Evolutionary conservation across 2,797 vertebrate species (phyloP).

Genomic region (Neopelma chrysocephalum): DNA sequence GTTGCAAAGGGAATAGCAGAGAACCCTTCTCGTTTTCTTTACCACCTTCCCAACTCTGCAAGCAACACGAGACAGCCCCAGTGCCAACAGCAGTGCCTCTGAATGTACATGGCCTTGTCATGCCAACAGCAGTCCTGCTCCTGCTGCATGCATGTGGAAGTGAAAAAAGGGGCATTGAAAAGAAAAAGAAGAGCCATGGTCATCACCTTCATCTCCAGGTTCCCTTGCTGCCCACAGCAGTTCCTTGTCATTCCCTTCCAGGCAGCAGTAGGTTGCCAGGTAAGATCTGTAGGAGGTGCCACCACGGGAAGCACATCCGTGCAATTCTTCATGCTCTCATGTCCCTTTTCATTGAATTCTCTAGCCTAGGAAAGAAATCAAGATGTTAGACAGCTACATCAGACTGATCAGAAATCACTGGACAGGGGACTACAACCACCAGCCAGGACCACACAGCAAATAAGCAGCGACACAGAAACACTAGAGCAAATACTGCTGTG

Average conservation of each 20-base stretch:
- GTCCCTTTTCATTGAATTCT: neutral
- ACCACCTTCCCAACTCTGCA: neutral
- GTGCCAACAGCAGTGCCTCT: neutral
- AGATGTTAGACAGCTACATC: neutral
- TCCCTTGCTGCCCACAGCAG: neutral
- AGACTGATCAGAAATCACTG: neutral
- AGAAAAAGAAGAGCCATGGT: neutral
- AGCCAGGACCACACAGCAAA: neutral
- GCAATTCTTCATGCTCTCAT: conserved; percentile 30
- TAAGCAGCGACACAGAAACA: neutral
- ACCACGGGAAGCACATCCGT: accelerated
- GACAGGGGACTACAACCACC: neutral
- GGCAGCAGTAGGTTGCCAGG: neutral
- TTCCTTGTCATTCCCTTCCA: neutral
- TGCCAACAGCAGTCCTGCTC: accelerated
- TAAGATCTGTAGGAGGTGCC: neutral
- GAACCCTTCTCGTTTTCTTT: neutral
- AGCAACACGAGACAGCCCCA: accelerated
- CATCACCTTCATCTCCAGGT: conserved; percentile 43
- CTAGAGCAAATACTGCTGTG: neutral
- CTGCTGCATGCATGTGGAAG: neutral
- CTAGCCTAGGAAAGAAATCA: conserved; percentile 17
- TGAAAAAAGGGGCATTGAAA: neutral
- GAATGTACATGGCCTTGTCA: accelerated
- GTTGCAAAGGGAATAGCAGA: neutral